These are phyloP conservation scores for Drosophila atripex DNA, from an alignment of 2,888 invertebrate genomes.

Conservation along the genomic window DNA sequence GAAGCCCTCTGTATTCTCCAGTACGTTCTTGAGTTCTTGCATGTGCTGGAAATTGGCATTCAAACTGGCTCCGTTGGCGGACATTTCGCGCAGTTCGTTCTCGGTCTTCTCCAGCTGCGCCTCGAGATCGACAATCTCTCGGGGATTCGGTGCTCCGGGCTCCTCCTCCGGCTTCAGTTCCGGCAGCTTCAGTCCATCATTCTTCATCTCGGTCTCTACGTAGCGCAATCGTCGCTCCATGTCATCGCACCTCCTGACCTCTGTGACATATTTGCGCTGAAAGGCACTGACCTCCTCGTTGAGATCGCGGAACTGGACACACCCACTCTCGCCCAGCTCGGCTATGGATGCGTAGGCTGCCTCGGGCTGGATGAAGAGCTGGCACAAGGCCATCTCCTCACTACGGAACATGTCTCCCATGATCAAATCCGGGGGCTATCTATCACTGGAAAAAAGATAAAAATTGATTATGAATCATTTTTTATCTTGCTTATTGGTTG, in stretches of 20 bases:
- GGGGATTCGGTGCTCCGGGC: slow-evolving; percentile 89
- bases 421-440: slow-evolving; percentile 37
- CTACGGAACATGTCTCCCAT: slow-evolving; percentile 95
- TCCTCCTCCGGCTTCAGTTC: slow-evolving; percentile 87
- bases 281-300: slow-evolving; percentile 91
- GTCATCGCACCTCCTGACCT: slow-evolving; percentile 93
- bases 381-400: slow-evolving; percentile 96
- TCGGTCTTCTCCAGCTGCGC: slow-evolving; percentile 98
- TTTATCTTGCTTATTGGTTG: neutral
- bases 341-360: slow-evolving; percentile 97
- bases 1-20: slow-evolving; percentile 92
- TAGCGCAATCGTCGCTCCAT: slow-evolving; percentile 92
- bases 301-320: slow-evolving; percentile 97
- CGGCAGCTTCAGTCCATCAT: slow-evolving; percentile 89
- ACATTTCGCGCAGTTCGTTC: slow-evolving; percentile 96
- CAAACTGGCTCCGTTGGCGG: slow-evolving; percentile 95
- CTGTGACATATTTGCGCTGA: slow-evolving; percentile 93
- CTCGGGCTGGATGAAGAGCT: slow-evolving; percentile 97
- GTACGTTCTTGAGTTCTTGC: slow-evolving; percentile 94
- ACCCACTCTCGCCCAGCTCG: slow-evolving; percentile 96
- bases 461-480: neutral
- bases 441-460: slow-evolving; percentile 14
- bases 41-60: slow-evolving; percentile 96
- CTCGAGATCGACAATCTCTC: slow-evolving; percentile 91
- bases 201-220: slow-evolving; percentile 91